Evolutionary conservation across 2,888 invertebrate genomes (phyloP), one percentile per base, ranked within the genome.

Genomic region (Eupelmus urozonus): DNA sequence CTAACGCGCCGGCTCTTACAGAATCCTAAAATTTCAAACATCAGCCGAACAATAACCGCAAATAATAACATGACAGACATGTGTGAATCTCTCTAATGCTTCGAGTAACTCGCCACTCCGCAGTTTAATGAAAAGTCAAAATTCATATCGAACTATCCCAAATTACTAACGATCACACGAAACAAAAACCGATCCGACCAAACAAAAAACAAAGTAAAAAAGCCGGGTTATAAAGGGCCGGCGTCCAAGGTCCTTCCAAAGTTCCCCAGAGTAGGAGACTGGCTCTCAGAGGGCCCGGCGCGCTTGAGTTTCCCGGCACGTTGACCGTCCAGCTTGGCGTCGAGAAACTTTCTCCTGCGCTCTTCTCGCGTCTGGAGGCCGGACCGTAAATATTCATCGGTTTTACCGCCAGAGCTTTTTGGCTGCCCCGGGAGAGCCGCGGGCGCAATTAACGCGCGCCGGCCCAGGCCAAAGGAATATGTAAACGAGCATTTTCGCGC

Each of bases 381-480:
- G 23, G 65, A 20, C 69, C 78, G 80, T 82, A 82, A 82, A 81
- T 80, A 81, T 82, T 82, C 80, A 81, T 80, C 70, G 78, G 62
- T 78, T 62, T 51, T 51, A 16, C 59, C 11, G 53, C 5, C 53
- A 20, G 1, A 16, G 2, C 65, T 51, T 65, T 25, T 65, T 29
- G 51, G 45, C 16, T 2, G 4, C 5, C 3, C 5, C 40, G 7
- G 4, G 18, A 5, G 34, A 0, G 42, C 20, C 9, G 49, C 13
- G 55, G 51, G 70, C 71, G 57, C 70, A 70, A 70, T 70, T 70
- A 71, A 40, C 71, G 29, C 53, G 3, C 20, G 18, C 4, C 11
- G 18, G 18, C 18, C 11, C 45, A 13, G 20, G 7, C 69, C 63
- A 76, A 45, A 76, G 42, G 70, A 63, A 76, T 53, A 76, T 53